Base-by-base conservation (phyloP, 2,888 invertebrate species). In the Apodemia duryi region DNA sequence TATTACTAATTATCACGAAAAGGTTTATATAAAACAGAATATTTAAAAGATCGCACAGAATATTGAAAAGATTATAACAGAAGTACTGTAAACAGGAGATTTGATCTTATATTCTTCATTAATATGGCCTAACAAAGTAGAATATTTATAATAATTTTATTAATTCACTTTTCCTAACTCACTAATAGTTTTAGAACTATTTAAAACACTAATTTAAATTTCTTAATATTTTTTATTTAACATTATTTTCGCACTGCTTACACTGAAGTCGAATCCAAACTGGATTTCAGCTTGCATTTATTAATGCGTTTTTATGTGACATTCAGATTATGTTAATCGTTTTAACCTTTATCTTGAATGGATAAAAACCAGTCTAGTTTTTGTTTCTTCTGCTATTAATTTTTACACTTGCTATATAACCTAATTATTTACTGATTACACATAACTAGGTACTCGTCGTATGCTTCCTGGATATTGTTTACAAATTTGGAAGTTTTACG, bases 261-360 rank as follows among this genome's bases (percentile, higher is more conserved):
- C n/a, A 51, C 49, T 51, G 49, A 51, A 51, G 43, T 60, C 46
- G 57, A 28, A 46, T 46, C 28, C 28, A 57, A 63, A 54, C 63
- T 63, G 43, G 60, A 51, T 13, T 65, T 41, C 61, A 38, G 61
- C 35, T 32, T 65, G 65, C 65, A 65, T 65, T 51, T 35, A 57
- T 32, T 61, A 49, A 61, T 49, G 52, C 61, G 11, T 21, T 6
- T 51, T 61, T 65, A 65, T 51, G 49, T 49, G 65, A 51, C 65
- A 65, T 61, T 65, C 52, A 61, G 49, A 65, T 57, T 28, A 61
- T 65, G 65, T 61, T 61, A 61, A 65, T 60, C 49, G 35, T 49
- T 38, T 38, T 11, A 29, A 61, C 65, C 65, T 65, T 65, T 61
- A 60, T 49, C 49, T 6, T 11, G 60, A n/a, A 38, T 41, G 51